phyloP scores from a whole-genome alignment of 30 jellyfish, hydroid and myxozoan genomes.

The Aurelia aurita complex sp. Pacific region DNA sequence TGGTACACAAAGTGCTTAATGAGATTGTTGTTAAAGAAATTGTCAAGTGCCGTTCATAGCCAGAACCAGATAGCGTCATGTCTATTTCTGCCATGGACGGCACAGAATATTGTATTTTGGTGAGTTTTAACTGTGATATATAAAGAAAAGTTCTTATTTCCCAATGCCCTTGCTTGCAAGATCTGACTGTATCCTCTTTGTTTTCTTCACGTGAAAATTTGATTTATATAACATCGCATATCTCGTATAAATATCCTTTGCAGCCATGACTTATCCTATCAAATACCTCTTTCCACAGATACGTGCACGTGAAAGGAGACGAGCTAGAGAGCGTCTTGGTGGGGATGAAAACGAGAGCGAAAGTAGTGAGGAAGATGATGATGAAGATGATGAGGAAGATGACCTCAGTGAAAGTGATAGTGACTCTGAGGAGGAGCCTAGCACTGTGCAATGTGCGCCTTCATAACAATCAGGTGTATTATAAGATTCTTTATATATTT shows the following conservation, averaged over 20 bases:
- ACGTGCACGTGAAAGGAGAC: slow-evolving; percentile 63
- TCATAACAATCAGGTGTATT: slow-evolving; percentile 7
- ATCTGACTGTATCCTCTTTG: too few species aligned
- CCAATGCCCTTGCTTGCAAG: neutral
- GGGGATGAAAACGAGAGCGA: slow-evolving; percentile 48
- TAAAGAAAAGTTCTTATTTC: neutral
- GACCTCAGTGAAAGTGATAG: slow-evolving; percentile 68
- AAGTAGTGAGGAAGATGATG: slow-evolving; percentile 58
- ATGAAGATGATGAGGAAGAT: slow-evolving; percentile 63
- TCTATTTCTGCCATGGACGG: too few species aligned
- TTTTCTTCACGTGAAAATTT: too few species aligned
- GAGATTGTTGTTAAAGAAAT: too few species aligned
- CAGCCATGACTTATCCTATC: neutral
- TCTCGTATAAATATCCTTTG: too few species aligned
- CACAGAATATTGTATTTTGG: too few species aligned
- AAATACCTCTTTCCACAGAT: slow-evolving; percentile 10
- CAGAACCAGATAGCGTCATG: too few species aligned
- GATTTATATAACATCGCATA: too few species aligned
- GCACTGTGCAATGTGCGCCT: slow-evolving; percentile 80
- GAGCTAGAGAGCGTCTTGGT: slow-evolving; percentile 61
- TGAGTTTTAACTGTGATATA: neutral
- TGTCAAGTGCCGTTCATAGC: too few species aligned
- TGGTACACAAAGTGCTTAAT: too few species aligned
- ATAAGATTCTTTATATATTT: neutral
- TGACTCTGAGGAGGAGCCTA: slow-evolving; percentile 80